Evolutionary conservation across 2,113 vertebrate genomes (phyloP), one percentile per base, ranked within the genome.

Genomic region (Eolophus roseicapilla): DNA sequence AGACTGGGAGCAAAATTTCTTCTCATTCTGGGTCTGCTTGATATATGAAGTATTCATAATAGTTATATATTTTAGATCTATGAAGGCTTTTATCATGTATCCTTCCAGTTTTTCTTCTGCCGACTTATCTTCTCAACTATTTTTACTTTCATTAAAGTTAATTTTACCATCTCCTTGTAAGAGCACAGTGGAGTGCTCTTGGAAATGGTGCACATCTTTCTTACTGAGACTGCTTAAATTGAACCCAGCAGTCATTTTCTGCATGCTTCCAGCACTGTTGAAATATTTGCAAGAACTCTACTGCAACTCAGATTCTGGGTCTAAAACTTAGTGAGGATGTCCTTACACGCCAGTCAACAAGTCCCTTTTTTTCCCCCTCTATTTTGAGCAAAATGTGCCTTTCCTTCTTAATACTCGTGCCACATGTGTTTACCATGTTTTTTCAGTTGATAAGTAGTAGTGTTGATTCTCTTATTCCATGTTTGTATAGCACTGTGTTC

Each of bases 321-420:
- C 11, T 88, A 15, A 62, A 29, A 17, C 25, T 4, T 10, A 39
- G 16, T 11, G 6, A 1, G 0, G 10, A 13, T 17, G 8, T 57
- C 13, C 13, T 68, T 79, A 37, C 46, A 29, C 6, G 8, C 7
- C 23, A 46, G 5, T 35, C 15, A 91, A 53, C 7, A 0, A 4
- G 1, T 17, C 3, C 3, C 1, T 10, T 13, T 6, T 11, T 11
- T 6, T 2, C 1, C 5, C 7, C 2, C 4, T 14, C 28, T 59
- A 5, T 31, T 76, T 77, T 69, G 59, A 69, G 27, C 5, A 81
- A 69, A 77, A 3, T 1, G 3, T 57, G 6, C 4, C 18, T 71
- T 10, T n/a, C 19, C 50, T 74, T 71, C 27, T 52, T 46, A 78
- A 50, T 62, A 52, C 33, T 78, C 7, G 29, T 60, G 44, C 8